Evolutionary conservation across 37 sponge, comb jelly and placozoan genomes (phyloP), one percentile per base, ranked within the genome.

Genomic region (Theonella swinhoei): DNA sequence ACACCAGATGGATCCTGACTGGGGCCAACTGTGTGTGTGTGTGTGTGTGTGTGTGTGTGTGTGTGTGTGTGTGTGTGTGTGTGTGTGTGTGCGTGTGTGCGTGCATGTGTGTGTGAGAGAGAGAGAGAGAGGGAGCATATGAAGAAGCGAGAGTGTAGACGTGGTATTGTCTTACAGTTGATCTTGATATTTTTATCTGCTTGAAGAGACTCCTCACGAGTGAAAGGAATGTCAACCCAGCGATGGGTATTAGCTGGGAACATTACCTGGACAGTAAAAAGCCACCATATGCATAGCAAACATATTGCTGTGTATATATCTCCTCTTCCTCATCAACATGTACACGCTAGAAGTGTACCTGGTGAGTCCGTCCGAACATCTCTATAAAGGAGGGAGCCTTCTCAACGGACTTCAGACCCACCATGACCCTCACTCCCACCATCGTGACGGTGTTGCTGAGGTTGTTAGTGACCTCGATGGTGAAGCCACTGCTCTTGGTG

Each of bases 211-310:
- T 96, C 97, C 74, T 96, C 97, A 39, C 89, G 39, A 8, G 94
- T 84, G 81, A 96, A 91, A 17, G 95, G 94, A 1, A 96, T 64
- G 64, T 96, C 97, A n/a, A 89, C 66, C 94, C 97, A 96, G 1
- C 97, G 83, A 64, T 68, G 36, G 8, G 42, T 67, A 39, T 73
- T 81, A n/a, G 82, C 60, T 8, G 87, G 74, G 22, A 85, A 59
- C 3, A 62, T 40, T 26, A 72, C 71, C 70, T 74, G 67, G 7
- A 47, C 9, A 74, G 2, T n/a, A 83, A 7, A 28, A 24, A 14
- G 42, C 19, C 9, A 42, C 42, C 7, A 65, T n/a, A 20, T 8
- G 11, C 19, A 24, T 65, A 26, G 5, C 30, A 11, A 65, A 11
- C n/a, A 23, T 23, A 65, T 7, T 7, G 19, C 5, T 65, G 29